Evolutionary conservation across 2,797 vertebrate genomes (phyloP), one percentile per base, ranked within the genome.

Genomic region (Phoeniculus purpureus): DNA sequence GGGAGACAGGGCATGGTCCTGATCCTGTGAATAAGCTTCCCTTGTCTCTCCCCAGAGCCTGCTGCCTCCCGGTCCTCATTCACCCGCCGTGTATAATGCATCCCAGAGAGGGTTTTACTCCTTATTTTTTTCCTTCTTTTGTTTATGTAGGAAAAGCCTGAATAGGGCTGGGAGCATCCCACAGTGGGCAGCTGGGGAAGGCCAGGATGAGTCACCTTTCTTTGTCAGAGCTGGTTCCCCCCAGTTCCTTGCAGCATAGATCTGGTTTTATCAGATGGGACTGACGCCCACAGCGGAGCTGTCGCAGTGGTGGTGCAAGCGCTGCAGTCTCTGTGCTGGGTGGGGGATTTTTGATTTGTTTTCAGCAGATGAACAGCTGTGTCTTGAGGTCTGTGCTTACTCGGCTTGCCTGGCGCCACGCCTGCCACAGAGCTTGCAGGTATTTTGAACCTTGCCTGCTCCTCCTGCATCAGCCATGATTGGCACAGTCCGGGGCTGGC

Each of bases 201-300:
- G 62, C 37, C 3, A 5, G 67, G 51, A 23, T 61, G 84, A 68
- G 51, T 23, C 2, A 15, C 26, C 50, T 64, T 21, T 31, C 34
- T 60, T 52, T 0, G 1, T 61, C 73, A 64, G 77, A 64, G 66
- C 80, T 25, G 62, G 10, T 81, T 87, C 21, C 68, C 64, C 37
- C 20, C 18, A 27, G 27, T 77, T 68, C 29, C 54, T 66, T 29
- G 51, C 79, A 47, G 85, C 55, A 43, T 22, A 21, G 78, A 54
- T 77, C 65, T 48, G 65, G 17, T 29, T 71, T 74, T 93, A 93
- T 92, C 92, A 61, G 87, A 92, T 94, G 93, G 92, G 92, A 31
- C 12, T 3, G 3, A 31, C 85, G 90, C 92, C 93, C 1, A 0
- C 37, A 7, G 21, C 0, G 5, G 76, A 82, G 50, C 85, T 2